Evolutionary conservation across 2,113 vertebrate species (phyloP).

Genomic region (Hyperopisus bebe): DNA sequence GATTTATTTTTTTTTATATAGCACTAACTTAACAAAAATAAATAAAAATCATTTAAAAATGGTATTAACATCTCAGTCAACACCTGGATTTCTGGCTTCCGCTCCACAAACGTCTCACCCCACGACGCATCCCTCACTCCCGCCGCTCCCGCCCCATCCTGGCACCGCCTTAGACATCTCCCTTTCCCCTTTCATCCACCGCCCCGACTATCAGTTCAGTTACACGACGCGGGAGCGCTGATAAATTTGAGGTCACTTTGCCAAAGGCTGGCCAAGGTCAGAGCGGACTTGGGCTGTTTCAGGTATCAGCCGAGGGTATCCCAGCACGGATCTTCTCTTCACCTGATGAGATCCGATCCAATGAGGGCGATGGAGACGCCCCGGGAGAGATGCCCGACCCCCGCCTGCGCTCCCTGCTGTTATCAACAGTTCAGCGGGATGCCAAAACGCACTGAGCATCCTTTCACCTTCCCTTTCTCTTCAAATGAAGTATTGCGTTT

Average conservation of each 20-base stretch:
- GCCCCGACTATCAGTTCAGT: background rate
- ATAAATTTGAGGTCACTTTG: constrained; percentile 55
- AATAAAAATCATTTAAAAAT: background rate
- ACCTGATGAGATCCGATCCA: constrained; percentile 58
- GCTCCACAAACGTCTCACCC: constrained; percentile 15
- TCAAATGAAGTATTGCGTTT: constrained; percentile 45
- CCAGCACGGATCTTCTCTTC: constrained; percentile 44
- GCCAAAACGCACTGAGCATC: constrained; percentile 41
- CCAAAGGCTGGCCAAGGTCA: constrained; percentile 46
- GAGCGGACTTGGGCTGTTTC: constrained; percentile 37
- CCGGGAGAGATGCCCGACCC: constrained; percentile 29
- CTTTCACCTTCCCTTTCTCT: constrained; percentile 33
- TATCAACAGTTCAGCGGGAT: constrained; percentile 32
- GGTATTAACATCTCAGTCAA: background rate
- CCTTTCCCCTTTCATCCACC: background rate
- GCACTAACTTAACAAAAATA: background rate
- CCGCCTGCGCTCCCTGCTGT: constrained; percentile 45
- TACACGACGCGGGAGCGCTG: background rate
- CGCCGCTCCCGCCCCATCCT: constrained; percentile 36
- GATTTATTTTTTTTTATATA: background rate
- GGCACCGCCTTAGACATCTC: background rate
- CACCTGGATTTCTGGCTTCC: background rate
- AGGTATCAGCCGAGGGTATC: constrained; percentile 46
- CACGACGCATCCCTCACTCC: constrained; percentile 35
- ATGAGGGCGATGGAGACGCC: constrained; percentile 42